phyloP scores from a whole-genome alignment of 2,888 invertebrate genomes.

The Morpho deidamia region DNA sequence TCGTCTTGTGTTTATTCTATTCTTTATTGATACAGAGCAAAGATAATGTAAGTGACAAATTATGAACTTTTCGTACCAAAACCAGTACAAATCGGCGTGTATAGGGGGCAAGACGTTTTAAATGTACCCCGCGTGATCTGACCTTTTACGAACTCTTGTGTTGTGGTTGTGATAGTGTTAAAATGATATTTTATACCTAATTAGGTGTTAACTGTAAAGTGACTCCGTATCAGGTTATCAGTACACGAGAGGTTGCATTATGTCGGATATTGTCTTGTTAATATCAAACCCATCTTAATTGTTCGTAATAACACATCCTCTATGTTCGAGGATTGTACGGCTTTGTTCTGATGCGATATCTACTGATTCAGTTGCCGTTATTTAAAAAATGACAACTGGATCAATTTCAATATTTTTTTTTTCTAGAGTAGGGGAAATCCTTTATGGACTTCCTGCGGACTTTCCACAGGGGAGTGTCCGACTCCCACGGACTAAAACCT shows the following conservation, averaged over 20 bases:
- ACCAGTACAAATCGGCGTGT: constrained; percentile 34
- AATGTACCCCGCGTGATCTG: constrained; percentile 11
- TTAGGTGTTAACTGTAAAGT: background rate
- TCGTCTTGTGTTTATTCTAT: constrained; percentile 7
- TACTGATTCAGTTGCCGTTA: too few relatives aligned
- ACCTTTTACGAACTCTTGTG: constrained; percentile 12
- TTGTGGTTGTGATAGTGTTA: constrained; percentile 3
- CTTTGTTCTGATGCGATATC: too few relatives aligned
- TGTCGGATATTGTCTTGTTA: background rate
- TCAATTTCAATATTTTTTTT: too few relatives aligned
- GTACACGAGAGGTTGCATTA: constrained; percentile 3
- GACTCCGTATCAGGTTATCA: background rate
- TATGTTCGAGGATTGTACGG: too few relatives aligned
- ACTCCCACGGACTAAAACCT: too few relatives aligned
- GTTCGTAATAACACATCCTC: too few relatives aligned
- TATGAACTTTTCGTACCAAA: constrained; percentile 28
- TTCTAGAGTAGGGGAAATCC: too few relatives aligned
- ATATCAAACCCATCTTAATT: background rate
- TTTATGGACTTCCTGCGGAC: too few relatives aligned
- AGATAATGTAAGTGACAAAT: constrained; percentile 34
- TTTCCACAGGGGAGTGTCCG: too few relatives aligned
- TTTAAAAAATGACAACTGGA: too few relatives aligned
- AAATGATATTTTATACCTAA: background rate
- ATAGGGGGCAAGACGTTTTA: constrained; percentile 28
- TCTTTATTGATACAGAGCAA: constrained; percentile 26